These are phyloP conservation scores for Tetanocera ferruginea DNA, from an alignment of 2,888 invertebrate species.

Conservation along the genomic window DNA sequence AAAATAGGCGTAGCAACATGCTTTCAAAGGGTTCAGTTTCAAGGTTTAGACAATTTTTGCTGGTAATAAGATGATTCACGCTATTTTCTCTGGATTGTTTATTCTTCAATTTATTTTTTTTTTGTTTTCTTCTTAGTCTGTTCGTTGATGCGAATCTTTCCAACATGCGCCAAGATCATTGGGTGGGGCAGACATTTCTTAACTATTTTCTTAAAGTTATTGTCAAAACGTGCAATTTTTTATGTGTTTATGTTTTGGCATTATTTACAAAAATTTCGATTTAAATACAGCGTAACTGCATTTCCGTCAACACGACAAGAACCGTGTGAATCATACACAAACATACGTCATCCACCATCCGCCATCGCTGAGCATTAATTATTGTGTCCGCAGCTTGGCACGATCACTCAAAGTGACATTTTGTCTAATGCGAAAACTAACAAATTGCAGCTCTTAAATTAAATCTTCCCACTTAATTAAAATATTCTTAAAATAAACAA, in stretches of 20 bases:
- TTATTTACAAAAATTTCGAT: background rate
- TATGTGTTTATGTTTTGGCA: too few relatives aligned
- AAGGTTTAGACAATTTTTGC: slow-evolving; percentile 30
- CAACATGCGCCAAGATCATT: too few relatives aligned
- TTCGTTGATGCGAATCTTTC: background rate
- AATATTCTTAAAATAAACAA: slow-evolving; percentile 9
- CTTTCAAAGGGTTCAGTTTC: slow-evolving; percentile 46
- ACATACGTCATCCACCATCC: background rate
- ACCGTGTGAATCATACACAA: background rate
- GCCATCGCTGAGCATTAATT: slow-evolving; percentile 53
- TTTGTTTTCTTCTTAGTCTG: background rate
- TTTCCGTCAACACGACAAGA: slow-evolving; percentile 2
- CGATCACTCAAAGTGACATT: slow-evolving; percentile 60
- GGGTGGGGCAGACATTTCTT: too few relatives aligned
- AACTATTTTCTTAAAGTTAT: too few relatives aligned
- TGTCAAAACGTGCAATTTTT: too few relatives aligned
- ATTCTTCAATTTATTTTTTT: background rate
- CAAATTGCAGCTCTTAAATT: slow-evolving; percentile 39
- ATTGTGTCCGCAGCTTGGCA: slow-evolving; percentile 60
- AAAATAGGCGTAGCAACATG: slow-evolving; percentile 60
- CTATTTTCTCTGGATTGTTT: background rate
- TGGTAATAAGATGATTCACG: slow-evolving; percentile 35
- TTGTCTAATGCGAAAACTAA: slow-evolving; percentile 45
- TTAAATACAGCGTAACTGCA: slow-evolving; percentile 6
- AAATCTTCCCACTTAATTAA: slow-evolving; percentile 46